Evolutionary conservation across 2,113 vertebrate species (phyloP).

Genomic region (Phainopepla nitens): DNA sequence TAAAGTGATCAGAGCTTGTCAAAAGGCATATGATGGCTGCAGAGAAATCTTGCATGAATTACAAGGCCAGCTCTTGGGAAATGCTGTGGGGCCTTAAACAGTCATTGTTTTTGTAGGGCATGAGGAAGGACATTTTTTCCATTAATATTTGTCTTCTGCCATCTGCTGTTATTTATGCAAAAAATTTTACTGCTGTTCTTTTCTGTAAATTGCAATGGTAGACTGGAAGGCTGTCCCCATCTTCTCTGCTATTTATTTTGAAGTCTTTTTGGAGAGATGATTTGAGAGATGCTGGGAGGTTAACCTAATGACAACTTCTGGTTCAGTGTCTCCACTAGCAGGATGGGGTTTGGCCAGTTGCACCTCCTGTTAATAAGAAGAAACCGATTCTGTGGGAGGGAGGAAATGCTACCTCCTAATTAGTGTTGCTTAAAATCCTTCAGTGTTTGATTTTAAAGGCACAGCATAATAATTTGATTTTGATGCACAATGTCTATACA

Average conservation of each 20-base stretch:
- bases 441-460: constrained; percentile 32
- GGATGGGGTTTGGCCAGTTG: constrained; percentile 25
- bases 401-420: constrained; percentile 36
- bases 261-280: neutral
- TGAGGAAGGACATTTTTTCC: neutral
- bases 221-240: neutral
- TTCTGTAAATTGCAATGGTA: neutral
- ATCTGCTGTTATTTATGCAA: neutral
- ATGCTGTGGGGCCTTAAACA: neutral
- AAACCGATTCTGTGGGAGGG: neutral
- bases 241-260: neutral
- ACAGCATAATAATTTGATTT: neutral
- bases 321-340: constrained; percentile 3
- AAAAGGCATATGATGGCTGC: neutral
- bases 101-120: neutral
- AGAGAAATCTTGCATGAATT: neutral
- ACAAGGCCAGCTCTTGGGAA: neutral
- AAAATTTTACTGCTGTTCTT: neutral
- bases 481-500: neutral
- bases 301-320: constrained; percentile 14
- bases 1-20: neutral
- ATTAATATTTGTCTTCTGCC: neutral
- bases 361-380: constrained; percentile 18
- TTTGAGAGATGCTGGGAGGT: neutral
- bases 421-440: neutral